A percentile compares a stretch with the other conserved stretches of the same genome.
These are phyloP conservation scores for Steinernema scapterisci DNA, from an alignment of 2,888 invertebrate genomes.

Conservation along the genomic window DNA sequence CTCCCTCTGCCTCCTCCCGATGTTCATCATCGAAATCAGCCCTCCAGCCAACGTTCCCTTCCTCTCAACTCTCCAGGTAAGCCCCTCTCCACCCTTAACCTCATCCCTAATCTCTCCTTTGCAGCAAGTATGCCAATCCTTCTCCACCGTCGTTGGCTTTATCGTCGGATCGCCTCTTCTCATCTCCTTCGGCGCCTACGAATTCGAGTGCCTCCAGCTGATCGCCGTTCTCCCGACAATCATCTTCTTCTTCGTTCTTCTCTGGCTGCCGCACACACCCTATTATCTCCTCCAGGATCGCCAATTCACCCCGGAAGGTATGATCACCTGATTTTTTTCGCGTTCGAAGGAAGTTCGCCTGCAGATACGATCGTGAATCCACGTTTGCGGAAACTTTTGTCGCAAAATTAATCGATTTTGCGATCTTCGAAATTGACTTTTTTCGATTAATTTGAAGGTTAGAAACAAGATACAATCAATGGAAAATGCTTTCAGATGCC, in stretches of 20 bases:
- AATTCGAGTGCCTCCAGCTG: slow-evolving; percentile 45
- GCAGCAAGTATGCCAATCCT: slow-evolving; percentile 63
- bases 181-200: slow-evolving; percentile 47
- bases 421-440: background rate
- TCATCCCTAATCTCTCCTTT: slow-evolving; percentile 31
- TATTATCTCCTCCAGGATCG: slow-evolving; percentile 42
- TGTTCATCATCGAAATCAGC: slow-evolving; percentile 63
- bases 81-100: background rate
- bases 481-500: slow-evolving; percentile 36
- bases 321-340: slow-evolving; percentile 5
- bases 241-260: slow-evolving; percentile 50
- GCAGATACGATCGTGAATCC: too few species aligned
- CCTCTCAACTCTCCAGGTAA: slow-evolving; percentile 59
- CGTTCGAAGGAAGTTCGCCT: background rate
- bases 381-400: too few species aligned
- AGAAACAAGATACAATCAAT: background rate
- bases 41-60: slow-evolving; percentile 53
- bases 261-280: slow-evolving; percentile 57
- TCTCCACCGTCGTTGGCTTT: slow-evolving; percentile 62
- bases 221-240: slow-evolving; percentile 50
- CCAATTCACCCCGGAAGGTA: slow-evolving; percentile 10
- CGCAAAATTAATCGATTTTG: background rate
- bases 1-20: slow-evolving; percentile 62
- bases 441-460: background rate
- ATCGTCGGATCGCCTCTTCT: slow-evolving; percentile 58